Base-by-base conservation (phyloP, 2,113 vertebrate species). In the Rana temporaria region DNA sequence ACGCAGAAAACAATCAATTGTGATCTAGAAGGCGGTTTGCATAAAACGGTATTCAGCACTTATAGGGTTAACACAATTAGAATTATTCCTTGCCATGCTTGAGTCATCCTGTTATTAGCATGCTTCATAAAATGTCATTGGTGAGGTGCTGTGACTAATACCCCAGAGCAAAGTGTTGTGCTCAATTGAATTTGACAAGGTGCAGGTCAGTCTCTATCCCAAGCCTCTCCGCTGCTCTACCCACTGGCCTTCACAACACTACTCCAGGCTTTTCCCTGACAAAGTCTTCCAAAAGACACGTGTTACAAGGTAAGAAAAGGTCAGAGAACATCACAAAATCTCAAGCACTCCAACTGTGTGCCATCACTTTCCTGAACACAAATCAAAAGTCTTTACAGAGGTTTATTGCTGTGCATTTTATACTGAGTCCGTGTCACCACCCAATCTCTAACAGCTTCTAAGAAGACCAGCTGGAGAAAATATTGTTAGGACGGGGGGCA, bases 231-330 rank as follows among this genome's bases (percentile, higher is more conserved):
- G 20, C 65, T 53, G 38, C 64, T 34, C 4, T 68, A 88, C 84
- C 86, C 86, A 86, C 85, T 85, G 84, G 85, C 87, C 74, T 85
- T 42, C 62, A 30, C 55, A 85, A 87, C 86, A 86, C 84, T 83
- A 55, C 87, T 86, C 86, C 74, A 81, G 67, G 81, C 84, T 86
- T 84, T 87, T 69, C 62, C 59, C 59, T 89, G 87, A 48, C 64
- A 12, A 18, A 53, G 53, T 66, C 18, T 67, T 87, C 90, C 85
- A 53, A 86, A 20, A 3, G 6, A 78, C 84, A 84, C 77, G 68
- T 85, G 0, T 76, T 67, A 81, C 42, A 81, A 89, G 84, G 18
- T 68, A 78, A 85, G 87, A 90, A 91, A 92, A 91, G 88, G 91
- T 91, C 87, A 88, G 77, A 4, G 14, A 85, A 78, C 48, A 48